Conservation (phyloP, 2,113 vertebrate species). For the western clawed frog (Xenopus tropicalis) region DNA sequence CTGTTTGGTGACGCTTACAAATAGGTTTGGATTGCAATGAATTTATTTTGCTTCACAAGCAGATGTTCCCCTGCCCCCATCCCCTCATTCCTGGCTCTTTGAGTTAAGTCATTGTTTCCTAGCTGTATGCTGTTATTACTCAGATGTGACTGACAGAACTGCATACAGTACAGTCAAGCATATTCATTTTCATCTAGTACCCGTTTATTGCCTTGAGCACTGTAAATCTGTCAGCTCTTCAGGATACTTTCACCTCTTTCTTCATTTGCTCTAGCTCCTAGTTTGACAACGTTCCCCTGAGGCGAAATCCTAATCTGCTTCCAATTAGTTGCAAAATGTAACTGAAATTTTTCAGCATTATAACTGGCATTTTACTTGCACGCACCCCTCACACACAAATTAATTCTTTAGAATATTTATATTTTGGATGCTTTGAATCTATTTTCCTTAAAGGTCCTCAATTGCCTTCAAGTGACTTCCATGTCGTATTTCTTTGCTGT, state of each 20-base stretch:
- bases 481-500: conserved; percentile 44
- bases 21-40: conserved; percentile 1
- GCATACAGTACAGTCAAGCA: conserved; percentile 58
- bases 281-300: conserved; percentile 79
- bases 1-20: neutral
- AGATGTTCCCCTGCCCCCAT: conserved; percentile 34
- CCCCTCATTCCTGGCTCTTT: conserved; percentile 40
- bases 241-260: conserved; percentile 73
- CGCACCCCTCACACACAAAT: conserved; percentile 71
- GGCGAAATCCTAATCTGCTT: conserved; percentile 81
- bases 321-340: conserved; percentile 83
- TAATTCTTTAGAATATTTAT: conserved; percentile 72
- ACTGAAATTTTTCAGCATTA: conserved; percentile 78
- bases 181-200: conserved; percentile 66
- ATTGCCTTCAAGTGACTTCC: conserved; percentile 50
- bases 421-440: conserved; percentile 60
- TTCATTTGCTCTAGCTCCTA: conserved; percentile 75
- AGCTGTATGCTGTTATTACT: conserved; percentile 56
- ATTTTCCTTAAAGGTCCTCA: conserved; percentile 54
- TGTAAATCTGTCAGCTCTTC: conserved; percentile 81
- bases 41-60: conserved; percentile 37
- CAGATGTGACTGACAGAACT: conserved; percentile 59
- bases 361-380: conserved; percentile 73
- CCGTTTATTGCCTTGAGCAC: conserved; percentile 72
- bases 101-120: conserved; percentile 59